A percentile compares a stretch with the other conserved stretches of the same genome.
phyloP scores from a whole-genome alignment of 2,113 vertebrate species.

The Reinhardtius hippoglossoides region DNA sequence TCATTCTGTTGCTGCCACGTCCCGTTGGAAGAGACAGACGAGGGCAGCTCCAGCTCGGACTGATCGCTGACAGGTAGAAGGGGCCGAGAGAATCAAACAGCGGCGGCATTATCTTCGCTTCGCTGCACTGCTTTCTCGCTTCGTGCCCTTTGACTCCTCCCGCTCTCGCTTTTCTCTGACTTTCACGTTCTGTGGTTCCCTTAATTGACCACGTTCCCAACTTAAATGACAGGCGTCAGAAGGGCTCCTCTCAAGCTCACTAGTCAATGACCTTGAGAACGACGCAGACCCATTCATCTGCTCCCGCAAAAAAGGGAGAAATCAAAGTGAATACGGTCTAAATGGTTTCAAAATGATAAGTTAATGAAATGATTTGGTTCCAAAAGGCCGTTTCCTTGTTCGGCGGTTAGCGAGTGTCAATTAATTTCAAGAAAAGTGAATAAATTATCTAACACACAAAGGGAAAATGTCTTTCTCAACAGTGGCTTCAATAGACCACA shows the following conservation, averaged over 20 bases:
- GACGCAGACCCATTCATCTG: conserved; percentile 15
- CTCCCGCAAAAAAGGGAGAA: too few species aligned
- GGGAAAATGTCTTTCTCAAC: background rate
- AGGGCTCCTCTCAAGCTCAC: conserved; percentile 42
- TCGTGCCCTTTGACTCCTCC: conserved; percentile 34
- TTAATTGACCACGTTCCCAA: conserved; percentile 22
- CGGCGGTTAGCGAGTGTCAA: too few species aligned
- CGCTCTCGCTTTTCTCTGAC: conserved; percentile 15
- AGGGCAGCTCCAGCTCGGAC: conserved; percentile 49
- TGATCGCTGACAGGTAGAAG: conserved; percentile 73
- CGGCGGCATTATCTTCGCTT: conserved; percentile 70
- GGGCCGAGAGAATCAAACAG: conserved; percentile 57
- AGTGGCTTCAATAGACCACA: background rate
- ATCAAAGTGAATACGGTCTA: too few species aligned
- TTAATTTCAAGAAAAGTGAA: too few species aligned
- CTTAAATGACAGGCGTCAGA: conserved; percentile 66
- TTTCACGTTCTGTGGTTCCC: conserved; percentile 4
- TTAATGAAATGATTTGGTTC: too few species aligned
- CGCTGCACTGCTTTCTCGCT: conserved; percentile 53
- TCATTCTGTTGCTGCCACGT: conserved; percentile 54
- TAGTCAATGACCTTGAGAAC: conserved; percentile 59
- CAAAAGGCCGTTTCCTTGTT: too few species aligned
- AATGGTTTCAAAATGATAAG: too few species aligned
- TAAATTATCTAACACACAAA: too few species aligned
- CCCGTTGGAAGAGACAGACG: conserved; percentile 55